A percentile compares a stretch with the other conserved stretches of the same genome.
These are phyloP conservation scores for Rutilus rutilus DNA, from an alignment of 2,113 vertebrate genomes.

Conservation along the genomic window DNA sequence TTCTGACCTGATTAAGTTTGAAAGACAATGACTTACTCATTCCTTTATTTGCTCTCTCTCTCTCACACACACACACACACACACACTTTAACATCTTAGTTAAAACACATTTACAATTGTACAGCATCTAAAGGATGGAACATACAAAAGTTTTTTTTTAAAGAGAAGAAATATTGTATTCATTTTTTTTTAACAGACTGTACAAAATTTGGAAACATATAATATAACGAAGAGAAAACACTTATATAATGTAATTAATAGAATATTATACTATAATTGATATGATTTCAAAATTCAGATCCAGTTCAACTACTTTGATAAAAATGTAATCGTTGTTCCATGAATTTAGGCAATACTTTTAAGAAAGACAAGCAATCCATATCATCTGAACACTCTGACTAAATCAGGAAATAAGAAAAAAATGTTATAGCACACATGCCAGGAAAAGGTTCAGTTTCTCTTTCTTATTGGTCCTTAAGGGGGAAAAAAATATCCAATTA, in stretches of 20 bases:
- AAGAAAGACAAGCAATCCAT: background rate
- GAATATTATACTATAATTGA: background rate
- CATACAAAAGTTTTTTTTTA: background rate
- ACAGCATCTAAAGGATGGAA: background rate
- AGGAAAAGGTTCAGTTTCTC: background rate
- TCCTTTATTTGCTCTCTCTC: background rate
- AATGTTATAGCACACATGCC: background rate
- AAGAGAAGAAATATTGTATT: background rate
- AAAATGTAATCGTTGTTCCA: background rate
- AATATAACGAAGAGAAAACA: background rate
- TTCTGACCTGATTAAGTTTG: conserved; percentile 11
- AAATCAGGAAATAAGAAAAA: background rate
- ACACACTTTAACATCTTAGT: background rate
- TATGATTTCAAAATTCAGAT: background rate
- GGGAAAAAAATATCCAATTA: background rate
- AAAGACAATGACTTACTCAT: background rate
- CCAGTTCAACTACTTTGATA: background rate
- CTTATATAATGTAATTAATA: background rate
- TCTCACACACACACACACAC: background rate
- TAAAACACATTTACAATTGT: background rate
- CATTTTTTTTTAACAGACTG: background rate
- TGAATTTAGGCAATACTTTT: background rate
- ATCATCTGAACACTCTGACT: background rate
- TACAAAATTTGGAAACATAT: background rate
- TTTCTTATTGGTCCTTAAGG: background rate